Evolutionary conservation across 2,888 invertebrate genomes (phyloP), one percentile per base, ranked within the genome.

Genomic region (Gortyna flavago): DNA sequence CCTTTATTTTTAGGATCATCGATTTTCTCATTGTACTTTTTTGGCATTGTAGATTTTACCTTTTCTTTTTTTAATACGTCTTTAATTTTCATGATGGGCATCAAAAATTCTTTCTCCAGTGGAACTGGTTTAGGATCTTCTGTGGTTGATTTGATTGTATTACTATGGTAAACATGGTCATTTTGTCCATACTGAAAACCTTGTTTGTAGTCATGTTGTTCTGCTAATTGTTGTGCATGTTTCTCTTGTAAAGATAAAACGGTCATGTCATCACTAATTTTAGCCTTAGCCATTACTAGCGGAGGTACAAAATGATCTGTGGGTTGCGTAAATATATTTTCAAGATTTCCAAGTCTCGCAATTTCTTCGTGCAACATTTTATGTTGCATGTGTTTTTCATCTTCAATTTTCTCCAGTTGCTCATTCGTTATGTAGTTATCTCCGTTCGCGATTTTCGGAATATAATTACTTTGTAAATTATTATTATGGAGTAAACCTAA

Each of bases 231-330:
- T 90, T 97, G 95, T 38, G 95, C 95, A 90, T 96, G 93, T 92
- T 97, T 95, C 93, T 96, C 95, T 93, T 96, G 92, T 88, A 97
- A 89, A 8, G 97, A 96, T 81, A 97, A 90, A 67, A 96, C 96
- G 48, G 94, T 96, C 97, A 97, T 96, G 75, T 97, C 97, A 80
- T 97, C 94, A 84, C 95, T 95, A 44, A 96, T 92, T 91, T 95
- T 97, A 71, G 97, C 95, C 85, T 96, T 97, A 44, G 97, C 97
- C 96, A 97, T 97, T 5, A 97, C 97, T 48, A 97, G 86, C 7
- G 97, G 97, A 8, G 97, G 97, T 44, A 97, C 93, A 86, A 97
- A 97, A 85, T 97, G 97, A 85, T 97, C 97, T 18, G 96, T 95
- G 5, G 96, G 95, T 87, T 96, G 97, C 16, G 95, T 96, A 86